These are phyloP conservation scores for Paracentrotus lividus DNA, from an alignment of 53 echinoderm and acorn worm genomes.

Conservation along the genomic window DNA sequence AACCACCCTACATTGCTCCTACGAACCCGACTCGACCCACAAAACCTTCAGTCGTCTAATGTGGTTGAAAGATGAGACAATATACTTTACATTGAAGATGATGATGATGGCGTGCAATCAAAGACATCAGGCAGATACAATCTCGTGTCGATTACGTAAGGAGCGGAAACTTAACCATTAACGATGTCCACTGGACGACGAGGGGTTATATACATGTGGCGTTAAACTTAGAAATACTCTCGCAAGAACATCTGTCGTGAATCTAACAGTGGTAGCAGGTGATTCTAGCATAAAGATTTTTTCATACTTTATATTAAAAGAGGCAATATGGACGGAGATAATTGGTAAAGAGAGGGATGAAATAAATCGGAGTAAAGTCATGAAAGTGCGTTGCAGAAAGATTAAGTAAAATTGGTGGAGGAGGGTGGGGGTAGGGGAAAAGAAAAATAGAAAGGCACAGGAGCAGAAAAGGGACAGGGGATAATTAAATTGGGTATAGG, in stretches of 20 bases:
- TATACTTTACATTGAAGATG: not conserved
- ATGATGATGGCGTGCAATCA: no score
- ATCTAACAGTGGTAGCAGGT: not conserved
- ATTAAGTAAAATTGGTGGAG: no score
- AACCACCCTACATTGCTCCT: not conserved
- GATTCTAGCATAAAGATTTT: no score
- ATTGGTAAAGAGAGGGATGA: no score
- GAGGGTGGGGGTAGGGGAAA: not conserved
- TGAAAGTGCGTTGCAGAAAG: no score
- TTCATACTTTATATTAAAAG: no score
- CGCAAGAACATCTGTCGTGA: not conserved
- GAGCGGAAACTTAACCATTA: constrained; percentile 45
- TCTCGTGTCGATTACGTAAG: not conserved
- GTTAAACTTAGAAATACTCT: not conserved
- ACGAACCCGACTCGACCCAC: not conserved
- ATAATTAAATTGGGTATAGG: no score
- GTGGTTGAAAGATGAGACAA: not conserved
- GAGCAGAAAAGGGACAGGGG: not conserved
- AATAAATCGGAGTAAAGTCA: not conserved
- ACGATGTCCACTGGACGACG: constrained; percentile 38
- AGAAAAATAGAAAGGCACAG: not conserved
- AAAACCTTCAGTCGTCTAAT: not conserved
- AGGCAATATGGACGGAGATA: no score
- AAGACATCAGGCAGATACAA: not conserved
- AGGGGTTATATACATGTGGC: not conserved